Conservation (phyloP, 1,140 invertebrate species). For the Gonioctena quinquepunctata region DNA sequence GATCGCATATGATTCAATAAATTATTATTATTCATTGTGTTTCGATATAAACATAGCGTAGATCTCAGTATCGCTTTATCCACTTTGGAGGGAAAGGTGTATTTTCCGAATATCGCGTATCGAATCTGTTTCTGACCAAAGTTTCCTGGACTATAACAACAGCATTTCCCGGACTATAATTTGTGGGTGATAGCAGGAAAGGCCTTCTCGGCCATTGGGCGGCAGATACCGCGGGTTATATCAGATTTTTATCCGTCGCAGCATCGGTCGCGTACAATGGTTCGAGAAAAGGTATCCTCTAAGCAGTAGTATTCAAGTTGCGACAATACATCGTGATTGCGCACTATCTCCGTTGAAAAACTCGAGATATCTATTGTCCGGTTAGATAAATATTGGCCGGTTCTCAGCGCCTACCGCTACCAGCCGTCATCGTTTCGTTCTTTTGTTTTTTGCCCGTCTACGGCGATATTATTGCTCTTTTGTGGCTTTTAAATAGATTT, state of each 20-base stretch:
- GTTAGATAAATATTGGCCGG: constrained; percentile 32
- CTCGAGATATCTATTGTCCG: constrained; percentile 33
- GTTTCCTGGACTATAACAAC: too few species aligned
- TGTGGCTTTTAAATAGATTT: background rate
- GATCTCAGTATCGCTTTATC: too few species aligned
- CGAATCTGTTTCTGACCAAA: too few species aligned
- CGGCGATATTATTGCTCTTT: background rate
- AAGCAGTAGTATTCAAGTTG: constrained; percentile 29
- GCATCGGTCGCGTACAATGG: background rate
- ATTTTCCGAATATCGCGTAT: too few species aligned
- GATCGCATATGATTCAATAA: too few species aligned
- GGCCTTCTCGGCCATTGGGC: background rate
- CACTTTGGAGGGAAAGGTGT: too few species aligned
- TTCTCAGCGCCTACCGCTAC: constrained; percentile 32
- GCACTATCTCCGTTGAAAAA: constrained; percentile 35
- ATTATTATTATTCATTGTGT: too few species aligned
- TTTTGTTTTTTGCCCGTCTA: constrained; percentile 22
- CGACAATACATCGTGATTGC: constrained; percentile 31
- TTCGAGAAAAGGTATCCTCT: background rate
- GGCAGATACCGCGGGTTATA: background rate
- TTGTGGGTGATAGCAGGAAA: background rate
- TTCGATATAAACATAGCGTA: too few species aligned
- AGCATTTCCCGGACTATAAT: too few species aligned
- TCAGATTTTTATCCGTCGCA: background rate
- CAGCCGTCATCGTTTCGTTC: constrained; percentile 30